A percentile compares a stretch with the other conserved stretches of the same genome.
phyloP scores from a whole-genome alignment of 1,140 invertebrate genomes.

The Euura lappo region DNA sequence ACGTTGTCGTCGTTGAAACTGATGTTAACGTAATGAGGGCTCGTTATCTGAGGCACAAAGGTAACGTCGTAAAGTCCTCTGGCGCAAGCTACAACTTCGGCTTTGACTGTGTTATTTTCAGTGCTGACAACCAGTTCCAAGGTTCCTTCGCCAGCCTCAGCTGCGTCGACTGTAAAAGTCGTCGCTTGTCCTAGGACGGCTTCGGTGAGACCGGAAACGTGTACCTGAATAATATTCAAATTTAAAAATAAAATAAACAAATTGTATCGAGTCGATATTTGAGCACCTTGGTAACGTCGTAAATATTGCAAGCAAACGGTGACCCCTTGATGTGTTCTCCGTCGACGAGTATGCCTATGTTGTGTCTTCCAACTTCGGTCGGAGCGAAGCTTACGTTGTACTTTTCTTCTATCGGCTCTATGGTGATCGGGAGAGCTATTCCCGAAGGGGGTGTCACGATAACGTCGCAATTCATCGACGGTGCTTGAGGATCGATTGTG shows the following conservation, averaged over 20 bases:
- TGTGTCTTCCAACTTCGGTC: slow-evolving; percentile 85
- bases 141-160: slow-evolving; percentile 94
- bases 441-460: slow-evolving; percentile 81
- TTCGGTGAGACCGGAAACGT: slow-evolving; percentile 56
- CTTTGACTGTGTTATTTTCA: slow-evolving; percentile 85
- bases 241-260: background rate
- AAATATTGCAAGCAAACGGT: slow-evolving; percentile 93
- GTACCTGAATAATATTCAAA: slow-evolving; percentile 38
- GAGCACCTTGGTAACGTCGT: slow-evolving; percentile 83
- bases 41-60: slow-evolving; percentile 89
- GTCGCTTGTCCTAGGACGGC: slow-evolving; percentile 77
- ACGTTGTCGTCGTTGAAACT: slow-evolving; percentile 96
- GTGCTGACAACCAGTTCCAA: slow-evolving; percentile 94
- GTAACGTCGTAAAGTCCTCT: slow-evolving; percentile 95
- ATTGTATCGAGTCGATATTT: background rate
- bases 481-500: slow-evolving; percentile 66
- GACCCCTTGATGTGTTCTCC: slow-evolving; percentile 85
- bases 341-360: slow-evolving; percentile 80
- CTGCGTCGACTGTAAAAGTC: slow-evolving; percentile 93
- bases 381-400: slow-evolving; percentile 81
- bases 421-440: slow-evolving; percentile 72
- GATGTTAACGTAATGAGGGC: slow-evolving; percentile 93
- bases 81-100: slow-evolving; percentile 87
- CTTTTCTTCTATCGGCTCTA: slow-evolving; percentile 67
- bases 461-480: slow-evolving; percentile 64